A percentile compares a stretch with the other conserved stretches of the same genome.
Conservation (phyloP, 1,140 invertebrate genomes). For the Archivesica marissinica region DNA sequence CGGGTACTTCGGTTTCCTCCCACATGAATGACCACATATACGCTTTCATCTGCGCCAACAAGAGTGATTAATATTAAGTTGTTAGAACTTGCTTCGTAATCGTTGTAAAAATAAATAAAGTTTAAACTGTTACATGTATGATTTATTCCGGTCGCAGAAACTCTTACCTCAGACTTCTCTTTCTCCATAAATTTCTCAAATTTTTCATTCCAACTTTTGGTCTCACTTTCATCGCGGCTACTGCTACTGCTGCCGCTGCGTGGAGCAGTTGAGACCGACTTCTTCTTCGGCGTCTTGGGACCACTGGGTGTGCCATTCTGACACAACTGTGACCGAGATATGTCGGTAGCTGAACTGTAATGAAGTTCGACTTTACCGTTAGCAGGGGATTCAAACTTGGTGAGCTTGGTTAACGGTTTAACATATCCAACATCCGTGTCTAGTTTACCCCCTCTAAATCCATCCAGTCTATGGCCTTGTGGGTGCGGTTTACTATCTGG, state of each 20-base stretch:
- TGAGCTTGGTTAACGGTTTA: slow-evolving; percentile 17
- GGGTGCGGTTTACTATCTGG: slow-evolving; percentile 1
- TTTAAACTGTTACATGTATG: too few species aligned
- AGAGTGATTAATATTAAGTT: too few species aligned
- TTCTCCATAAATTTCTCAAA: slow-evolving; percentile 41
- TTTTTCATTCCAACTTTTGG: slow-evolving; percentile 31
- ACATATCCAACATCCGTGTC: slow-evolving; percentile 3
- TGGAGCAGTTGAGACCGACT: background rate
- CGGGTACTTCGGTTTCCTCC: too few species aligned
- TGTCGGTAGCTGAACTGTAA: slow-evolving; percentile 49
- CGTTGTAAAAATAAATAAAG: too few species aligned
- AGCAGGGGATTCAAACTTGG: background rate
- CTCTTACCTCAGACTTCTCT: slow-evolving; percentile 51
- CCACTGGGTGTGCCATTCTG: background rate
- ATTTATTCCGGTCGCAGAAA: too few species aligned
- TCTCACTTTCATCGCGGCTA: slow-evolving; percentile 44
- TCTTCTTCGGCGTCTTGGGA: background rate
- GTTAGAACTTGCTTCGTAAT: too few species aligned
- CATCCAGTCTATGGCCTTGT: slow-evolving; percentile 29
- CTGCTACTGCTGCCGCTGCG: slow-evolving; percentile 54
- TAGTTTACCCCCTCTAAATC: slow-evolving; percentile 44
- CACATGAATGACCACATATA: too few species aligned
- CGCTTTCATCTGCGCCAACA: too few species aligned
- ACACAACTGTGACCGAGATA: background rate
- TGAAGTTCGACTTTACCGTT: slow-evolving; percentile 30